A percentile compares a stretch with the other conserved stretches of the same genome.
Conservation (phyloP, 2,797 vertebrate genomes). For the Thripadectes ignobilis region DNA sequence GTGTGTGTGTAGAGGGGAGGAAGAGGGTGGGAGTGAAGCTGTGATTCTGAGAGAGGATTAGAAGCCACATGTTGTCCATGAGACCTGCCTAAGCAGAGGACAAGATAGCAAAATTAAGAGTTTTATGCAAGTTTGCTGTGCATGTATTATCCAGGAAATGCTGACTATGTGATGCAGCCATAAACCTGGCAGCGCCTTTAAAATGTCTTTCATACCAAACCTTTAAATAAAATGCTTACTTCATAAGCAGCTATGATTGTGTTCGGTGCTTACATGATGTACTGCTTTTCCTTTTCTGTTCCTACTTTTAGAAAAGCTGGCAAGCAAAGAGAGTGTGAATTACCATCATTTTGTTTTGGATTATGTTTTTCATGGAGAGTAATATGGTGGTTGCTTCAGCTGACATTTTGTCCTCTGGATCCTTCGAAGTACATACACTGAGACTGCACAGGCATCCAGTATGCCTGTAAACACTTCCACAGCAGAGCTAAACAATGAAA, state of each 20-base stretch:
- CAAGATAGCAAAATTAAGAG: not conserved
- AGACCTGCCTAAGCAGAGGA: not conserved
- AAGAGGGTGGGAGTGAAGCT: not conserved
- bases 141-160: not conserved
- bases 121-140: not conserved
- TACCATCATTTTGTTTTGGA: not conserved
- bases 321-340: not conserved
- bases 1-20: not conserved
- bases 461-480: slow-evolving; percentile 43
- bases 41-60: not conserved
- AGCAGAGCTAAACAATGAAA: slow-evolving; percentile 67
- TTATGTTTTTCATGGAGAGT: not conserved
- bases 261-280: not conserved
- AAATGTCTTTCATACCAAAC: not conserved
- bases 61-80: not conserved
- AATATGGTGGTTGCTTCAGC: not conserved
- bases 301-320: not conserved
- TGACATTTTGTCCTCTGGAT: slow-evolving; percentile 8
- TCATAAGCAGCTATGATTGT: not conserved
- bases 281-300: not conserved
- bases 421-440: not conserved
- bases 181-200: not conserved
- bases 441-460: slow-evolving; percentile 17
- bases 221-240: not conserved
- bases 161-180: not conserved